Base-by-base conservation (phyloP, 2,113 vertebrate genomes). In the Callorhinus ursinus region DNA sequence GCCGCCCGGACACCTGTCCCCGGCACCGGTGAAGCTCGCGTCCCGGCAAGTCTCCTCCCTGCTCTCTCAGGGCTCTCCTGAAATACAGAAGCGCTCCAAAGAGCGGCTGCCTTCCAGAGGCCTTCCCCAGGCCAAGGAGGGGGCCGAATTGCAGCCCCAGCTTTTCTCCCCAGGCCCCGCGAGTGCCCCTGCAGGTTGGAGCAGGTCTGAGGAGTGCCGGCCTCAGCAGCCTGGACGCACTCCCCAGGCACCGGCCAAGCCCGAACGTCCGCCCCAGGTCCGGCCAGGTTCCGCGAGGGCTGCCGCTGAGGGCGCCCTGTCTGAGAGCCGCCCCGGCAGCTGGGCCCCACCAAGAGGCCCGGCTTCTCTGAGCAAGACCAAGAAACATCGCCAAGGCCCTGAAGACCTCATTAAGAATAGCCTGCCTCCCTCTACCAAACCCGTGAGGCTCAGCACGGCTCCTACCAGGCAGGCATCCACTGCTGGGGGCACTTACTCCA, bases 381-480 rank as follows among this genome's bases (percentile, higher is more conserved):
- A 39, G 63, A 97, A 97, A 98, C 65, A 55, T 57, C 84, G 22
- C 39, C 95, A 8, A 11, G 53, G 57, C 84, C 87, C 89, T 31
- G 82, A 97, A 63, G 96, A 97, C 55, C 93, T 89, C 71, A 13
- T 26, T 3, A 97, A 98, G 96, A 97, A 5, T 28, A 93, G 74
- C 15, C 15, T 31, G 1, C 98, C 81, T 51, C 77, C 87, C 71
- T 51, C 95, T 97, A 93, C 95, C 31, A 99, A 98, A 63, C 96
- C 97, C 57, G 96, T 98, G 80, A 98, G 98, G 55, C 99, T 99
- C 97, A 99, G 98, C 26, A 94, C 98, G 31, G 95, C 98, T 16
- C 98, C 99, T 14, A 98, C 98, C 26, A 99, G 98, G 99, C 99
- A 99, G 98, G 98, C 98, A 46, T 98, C 99, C 4, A 97, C 98